Base-by-base conservation (phyloP, 2,888 invertebrate genomes). In the Drosophila trichaetosa region DNA sequence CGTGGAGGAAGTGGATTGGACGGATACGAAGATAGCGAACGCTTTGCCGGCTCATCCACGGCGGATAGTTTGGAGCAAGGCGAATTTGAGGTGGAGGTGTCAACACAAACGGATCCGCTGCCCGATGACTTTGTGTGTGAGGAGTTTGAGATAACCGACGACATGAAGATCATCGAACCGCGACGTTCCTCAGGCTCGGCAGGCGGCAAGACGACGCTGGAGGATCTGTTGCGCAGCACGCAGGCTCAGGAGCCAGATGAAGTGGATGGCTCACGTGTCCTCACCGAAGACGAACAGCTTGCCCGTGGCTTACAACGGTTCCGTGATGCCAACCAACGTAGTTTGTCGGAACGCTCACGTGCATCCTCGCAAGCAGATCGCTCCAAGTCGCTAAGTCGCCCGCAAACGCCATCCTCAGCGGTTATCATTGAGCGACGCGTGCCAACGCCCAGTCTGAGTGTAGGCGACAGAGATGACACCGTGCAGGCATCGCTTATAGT, bases 31-130 rank as follows among this genome's bases (percentile, higher is more conserved):
- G 91, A 89, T 10, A 90, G 91, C 66, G 89, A 90, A 24, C 87
- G 87, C 53, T 68, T 90, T 24, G 91, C 91, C 51, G 86, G 85
- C 34, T 89, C 90, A 10, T 91, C 91, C 63, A 91, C 89, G 29
- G 91, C 91, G 8, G 91, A 92, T 42, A 91, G 91, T 38, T 83
- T 87, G 24, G 91, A 92, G 24, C 90, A 89, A 58, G 80, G 81
- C 10, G 91, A 92, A 31, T 91, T 88, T 54, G 91, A 89, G 65
- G 95, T 95, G 31, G 96, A 96, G 89, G 96, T 96, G 7, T 97
- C 96, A 1, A 97, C 97, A 1, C 97, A 97, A 93, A 97, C 97
- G 0, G 97, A 97, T 93, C 97, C 97, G 0, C 92, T 97, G 51
- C 96, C 97, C 0, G 97, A 97, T 83, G 97, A 97, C 83, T 95